Percentiles rank a stretch among this genome's conserved stretches.
These are phyloP conservation scores for Polypedilum pembai DNA, from an alignment of 1,140 invertebrate species.

Conservation along the genomic window DNA sequence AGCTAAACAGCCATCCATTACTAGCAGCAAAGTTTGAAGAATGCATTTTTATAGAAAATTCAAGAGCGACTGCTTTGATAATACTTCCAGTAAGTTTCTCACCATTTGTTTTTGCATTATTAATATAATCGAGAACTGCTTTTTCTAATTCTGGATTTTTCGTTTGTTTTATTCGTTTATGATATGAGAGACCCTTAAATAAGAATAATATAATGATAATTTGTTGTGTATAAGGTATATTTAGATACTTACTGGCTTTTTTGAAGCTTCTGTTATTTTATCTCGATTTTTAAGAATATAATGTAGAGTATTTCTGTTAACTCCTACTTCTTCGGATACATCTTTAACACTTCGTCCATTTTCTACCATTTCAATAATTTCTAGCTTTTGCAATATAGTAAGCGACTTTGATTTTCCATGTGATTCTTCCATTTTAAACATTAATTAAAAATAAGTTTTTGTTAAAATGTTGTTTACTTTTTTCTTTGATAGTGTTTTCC, in stretches of 20 bases:
- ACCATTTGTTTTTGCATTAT: not conserved
- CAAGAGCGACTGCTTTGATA: not conserved
- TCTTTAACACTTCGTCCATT: not conserved
- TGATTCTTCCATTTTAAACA: not conserved
- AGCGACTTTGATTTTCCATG: not conserved
- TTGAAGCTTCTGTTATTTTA: conserved; percentile 3
- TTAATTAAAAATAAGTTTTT: not conserved
- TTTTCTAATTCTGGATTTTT: not conserved
- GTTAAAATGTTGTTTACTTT: not conserved
- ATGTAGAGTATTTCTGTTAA: not conserved
- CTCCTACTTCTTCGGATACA: not conserved
- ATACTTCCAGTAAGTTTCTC: not conserved
- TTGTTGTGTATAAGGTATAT: not conserved
- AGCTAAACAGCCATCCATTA: not conserved
- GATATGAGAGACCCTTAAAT: not conserved
- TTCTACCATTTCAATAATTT: not conserved
- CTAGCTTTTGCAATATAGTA: not conserved
- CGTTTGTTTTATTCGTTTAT: not conserved
- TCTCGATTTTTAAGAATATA: not conserved
- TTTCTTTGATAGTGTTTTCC: not conserved
- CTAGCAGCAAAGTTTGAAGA: not conserved
- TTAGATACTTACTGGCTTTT: not conserved
- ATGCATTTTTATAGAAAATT: not conserved
- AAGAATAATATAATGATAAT: not conserved
- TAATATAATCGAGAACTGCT: not conserved